phyloP scores from a whole-genome alignment of 2,888 invertebrate genomes.

The Drosophila kuntzei region DNA sequence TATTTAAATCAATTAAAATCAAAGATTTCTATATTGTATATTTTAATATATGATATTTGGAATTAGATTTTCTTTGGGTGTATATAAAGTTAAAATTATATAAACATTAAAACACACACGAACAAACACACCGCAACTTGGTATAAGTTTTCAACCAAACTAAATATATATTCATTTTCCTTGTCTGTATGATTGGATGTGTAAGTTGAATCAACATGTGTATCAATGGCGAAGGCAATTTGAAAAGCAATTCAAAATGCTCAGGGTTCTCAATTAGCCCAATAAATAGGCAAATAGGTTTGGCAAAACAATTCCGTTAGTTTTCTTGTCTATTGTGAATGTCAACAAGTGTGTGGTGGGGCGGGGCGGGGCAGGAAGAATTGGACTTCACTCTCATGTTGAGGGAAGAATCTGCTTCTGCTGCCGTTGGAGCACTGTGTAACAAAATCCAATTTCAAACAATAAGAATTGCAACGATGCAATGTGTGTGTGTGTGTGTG shows the following conservation, averaged over 20 bases:
- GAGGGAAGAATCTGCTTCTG: not conserved
- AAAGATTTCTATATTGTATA: no score
- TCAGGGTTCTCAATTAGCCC: slow-evolving; percentile 59
- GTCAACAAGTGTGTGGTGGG: slow-evolving; percentile 66
- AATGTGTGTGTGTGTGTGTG: slow-evolving; percentile 18
- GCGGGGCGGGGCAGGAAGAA: not conserved
- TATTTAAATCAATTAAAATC: no score
- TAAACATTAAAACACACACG: no score
- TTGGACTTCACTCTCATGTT: slow-evolving; percentile 1
- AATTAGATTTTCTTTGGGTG: no score
- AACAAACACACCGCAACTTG: no score
- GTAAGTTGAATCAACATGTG: slow-evolving; percentile 1
- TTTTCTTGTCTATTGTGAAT: slow-evolving; percentile 48
- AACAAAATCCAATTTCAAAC: slow-evolving; percentile 69
- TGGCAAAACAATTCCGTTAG: slow-evolving; percentile 38
- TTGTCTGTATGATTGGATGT: no score
- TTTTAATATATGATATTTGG: no score
- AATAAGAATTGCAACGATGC: slow-evolving; percentile 55
- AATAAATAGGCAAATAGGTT: slow-evolving; percentile 59
- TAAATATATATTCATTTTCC: no score
- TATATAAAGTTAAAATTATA: no score
- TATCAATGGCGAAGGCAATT: slow-evolving; percentile 19
- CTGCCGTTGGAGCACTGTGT: slow-evolving; percentile 15
- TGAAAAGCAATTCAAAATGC: slow-evolving; percentile 16
- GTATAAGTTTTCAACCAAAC: no score